Base-by-base conservation (phyloP, 2,797 vertebrate genomes). In the Argentina silus region DNA sequence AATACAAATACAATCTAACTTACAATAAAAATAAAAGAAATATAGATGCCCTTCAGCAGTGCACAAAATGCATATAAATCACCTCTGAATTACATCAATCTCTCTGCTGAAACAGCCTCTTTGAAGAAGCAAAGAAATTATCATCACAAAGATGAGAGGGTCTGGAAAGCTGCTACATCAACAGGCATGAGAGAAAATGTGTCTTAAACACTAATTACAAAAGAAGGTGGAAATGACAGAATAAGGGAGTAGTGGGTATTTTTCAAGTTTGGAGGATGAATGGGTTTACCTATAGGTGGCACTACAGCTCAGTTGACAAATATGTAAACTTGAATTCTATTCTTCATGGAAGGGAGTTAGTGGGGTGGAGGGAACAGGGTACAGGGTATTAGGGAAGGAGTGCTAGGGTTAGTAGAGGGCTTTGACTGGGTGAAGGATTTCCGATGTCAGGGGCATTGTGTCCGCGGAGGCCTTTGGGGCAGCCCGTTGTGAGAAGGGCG, bases 391-490 rank as follows among this genome's bases (percentile, higher is more conserved):
- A 43, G 48, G 55, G 66, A 14, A 47, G 57, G 55, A 56, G 80
- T 66, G 78, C 59, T 17, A 17, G 71, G 81, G 70, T 79, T 83
- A 77, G 81, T 86, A 72, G 78, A 70, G 64, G 82, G 79, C 78
- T 75, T 74, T 77, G 82, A 82, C 69, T 65, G 15, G 74, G 64
- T 53, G 1, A 8, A 3, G 27, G 68, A 6, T 65, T 81, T 85
- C 77, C 72, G 60, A 62, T 77, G 90, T 93, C 92, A 94, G 72
- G 91, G 91, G 72, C 92, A 93, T 81, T 89, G 92, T 74, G 92
- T 94, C 86, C 96, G 91, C 50, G 95, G 95, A 85, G 88, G 94
- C 85, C 96, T 92, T 71, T 96, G 96, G 6, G 96, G 96, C 64
- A 97, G 92, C 80, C 94, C 95, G 56, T 93, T 94, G 61, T 91